Conservation (phyloP, 1,140 invertebrate species). For the Tenebrio molitor region DNA sequence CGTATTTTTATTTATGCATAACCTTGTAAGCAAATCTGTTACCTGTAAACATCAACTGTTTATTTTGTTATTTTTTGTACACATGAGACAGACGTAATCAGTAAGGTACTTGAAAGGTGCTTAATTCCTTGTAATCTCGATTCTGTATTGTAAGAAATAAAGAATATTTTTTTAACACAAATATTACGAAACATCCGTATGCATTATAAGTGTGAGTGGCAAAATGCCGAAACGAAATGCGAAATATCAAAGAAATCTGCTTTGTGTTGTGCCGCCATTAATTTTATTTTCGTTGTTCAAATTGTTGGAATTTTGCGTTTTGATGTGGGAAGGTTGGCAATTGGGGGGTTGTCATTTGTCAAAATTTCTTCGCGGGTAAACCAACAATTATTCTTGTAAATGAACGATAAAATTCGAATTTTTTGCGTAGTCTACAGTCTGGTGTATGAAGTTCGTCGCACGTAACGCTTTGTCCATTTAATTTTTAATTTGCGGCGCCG, state of each 20-base stretch:
- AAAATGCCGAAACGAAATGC: background rate
- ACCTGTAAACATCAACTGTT: background rate
- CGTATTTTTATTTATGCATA: constrained; percentile 3
- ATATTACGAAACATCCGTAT: too few species aligned
- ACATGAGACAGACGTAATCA: background rate
- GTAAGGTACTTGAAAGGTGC: constrained; percentile 9
- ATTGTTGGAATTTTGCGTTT: background rate
- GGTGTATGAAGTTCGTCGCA: background rate
- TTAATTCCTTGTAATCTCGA: constrained; percentile 19
- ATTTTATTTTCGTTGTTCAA: too few species aligned
- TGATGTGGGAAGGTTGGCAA: background rate
- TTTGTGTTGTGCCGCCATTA: too few species aligned
- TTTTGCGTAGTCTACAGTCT: background rate
- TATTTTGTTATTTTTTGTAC: background rate
- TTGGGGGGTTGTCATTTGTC: constrained; percentile 5
- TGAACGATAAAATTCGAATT: background rate
- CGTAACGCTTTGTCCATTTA: background rate
- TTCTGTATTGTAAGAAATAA: constrained; percentile 3
- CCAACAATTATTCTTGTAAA: background rate
- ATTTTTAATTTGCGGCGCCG: background rate
- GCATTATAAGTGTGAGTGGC: background rate
- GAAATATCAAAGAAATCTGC: too few species aligned
- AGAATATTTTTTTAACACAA: background rate
- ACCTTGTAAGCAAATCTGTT: background rate
- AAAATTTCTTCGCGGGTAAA: constrained; percentile 18